Conservation (phyloP, 2,888 invertebrate species). For the Philaethria dido region DNA sequence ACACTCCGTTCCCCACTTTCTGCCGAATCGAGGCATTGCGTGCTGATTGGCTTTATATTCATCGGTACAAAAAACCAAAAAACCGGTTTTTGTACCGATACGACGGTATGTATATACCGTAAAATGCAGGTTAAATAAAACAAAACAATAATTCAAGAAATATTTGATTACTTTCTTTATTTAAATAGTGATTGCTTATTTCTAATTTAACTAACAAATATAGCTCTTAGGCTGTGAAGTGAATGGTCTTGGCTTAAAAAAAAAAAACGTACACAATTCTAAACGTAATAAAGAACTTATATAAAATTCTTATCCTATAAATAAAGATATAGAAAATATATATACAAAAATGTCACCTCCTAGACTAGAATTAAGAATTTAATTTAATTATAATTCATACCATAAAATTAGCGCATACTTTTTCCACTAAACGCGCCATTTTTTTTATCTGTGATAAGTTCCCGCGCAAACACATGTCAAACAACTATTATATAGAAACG, state of each 20-base stretch:
- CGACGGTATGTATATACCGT: no score
- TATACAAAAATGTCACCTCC: slow-evolving; percentile 41
- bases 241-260: not conserved
- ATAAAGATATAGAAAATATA: slow-evolving; percentile 25
- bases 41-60: no score
- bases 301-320: slow-evolving; percentile 5
- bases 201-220: slow-evolving; percentile 28
- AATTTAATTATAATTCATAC: slow-evolving; percentile 17
- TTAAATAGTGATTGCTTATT: slow-evolving; percentile 32
- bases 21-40: no score
- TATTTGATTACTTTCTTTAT: slow-evolving; percentile 26
- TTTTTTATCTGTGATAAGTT: slow-evolving; percentile 1
- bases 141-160: slow-evolving; percentile 20
- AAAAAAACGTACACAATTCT: not conserved
- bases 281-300: no score
- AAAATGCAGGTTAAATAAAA: not conserved
- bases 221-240: slow-evolving; percentile 28
- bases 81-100: no score
- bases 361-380: slow-evolving; percentile 33
- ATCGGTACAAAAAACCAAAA: no score
- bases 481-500: slow-evolving; percentile 8
- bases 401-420: slow-evolving; percentile 10
- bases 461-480: not conserved
- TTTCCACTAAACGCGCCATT: slow-evolving; percentile 4
- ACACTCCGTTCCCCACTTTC: no score